Percentiles rank a stretch among this genome's conserved stretches.
Evolutionary conservation across 2,888 invertebrate species (phyloP).

Genomic region (Orchesella flavescens): DNA sequence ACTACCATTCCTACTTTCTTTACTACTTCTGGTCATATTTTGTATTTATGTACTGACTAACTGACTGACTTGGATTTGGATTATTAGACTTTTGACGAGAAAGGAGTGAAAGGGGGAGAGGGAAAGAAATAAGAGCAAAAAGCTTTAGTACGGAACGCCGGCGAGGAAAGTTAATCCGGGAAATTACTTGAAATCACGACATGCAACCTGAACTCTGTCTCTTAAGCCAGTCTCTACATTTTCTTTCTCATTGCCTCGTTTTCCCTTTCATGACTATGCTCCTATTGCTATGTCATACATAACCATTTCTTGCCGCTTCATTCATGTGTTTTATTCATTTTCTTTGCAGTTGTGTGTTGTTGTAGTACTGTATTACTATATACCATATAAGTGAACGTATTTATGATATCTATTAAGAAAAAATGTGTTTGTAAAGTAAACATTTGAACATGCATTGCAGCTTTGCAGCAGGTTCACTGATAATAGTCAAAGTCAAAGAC

Average conservation of each 20-base stretch:
- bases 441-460: background rate
- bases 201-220: conserved; percentile 55
- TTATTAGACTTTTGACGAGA: conserved; percentile 51
- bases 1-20: conserved; percentile 1
- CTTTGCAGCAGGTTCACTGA: too few relatives aligned
- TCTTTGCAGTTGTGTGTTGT: background rate
- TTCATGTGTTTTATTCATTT: background rate
- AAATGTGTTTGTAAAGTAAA: background rate
- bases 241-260: background rate
- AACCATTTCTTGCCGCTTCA: too few relatives aligned
- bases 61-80: conserved; percentile 30
- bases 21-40: conserved; percentile 18
- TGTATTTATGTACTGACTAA: conserved; percentile 36
- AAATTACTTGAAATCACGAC: conserved; percentile 69
- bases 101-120: conserved; percentile 31
- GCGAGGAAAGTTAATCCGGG: conserved; percentile 68
- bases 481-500: too few relatives aligned
- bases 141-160: conserved; percentile 26
- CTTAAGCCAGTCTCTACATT: background rate
- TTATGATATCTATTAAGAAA: conserved; percentile 2
- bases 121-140: conserved; percentile 17
- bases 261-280: background rate
- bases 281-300: too few relatives aligned
- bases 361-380: too few relatives aligned
- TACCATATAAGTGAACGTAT: background rate